Conservation (phyloP, 2,113 vertebrate species). For the Muntiacus reevesi region DNA sequence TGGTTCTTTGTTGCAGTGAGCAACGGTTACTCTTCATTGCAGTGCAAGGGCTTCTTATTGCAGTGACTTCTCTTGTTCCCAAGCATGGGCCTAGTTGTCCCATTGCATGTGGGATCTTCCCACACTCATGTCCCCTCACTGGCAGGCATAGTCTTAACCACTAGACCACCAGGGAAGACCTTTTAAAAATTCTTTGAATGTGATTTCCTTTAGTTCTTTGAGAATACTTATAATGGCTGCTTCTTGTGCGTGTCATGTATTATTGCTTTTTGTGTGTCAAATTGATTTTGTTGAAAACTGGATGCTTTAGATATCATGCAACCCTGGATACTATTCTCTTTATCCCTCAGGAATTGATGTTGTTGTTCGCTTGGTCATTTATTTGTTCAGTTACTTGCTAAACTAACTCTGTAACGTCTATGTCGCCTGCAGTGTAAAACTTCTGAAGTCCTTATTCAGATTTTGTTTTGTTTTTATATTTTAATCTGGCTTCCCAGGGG, state of each 20-base stretch:
- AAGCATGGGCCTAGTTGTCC: background rate
- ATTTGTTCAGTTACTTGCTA: background rate
- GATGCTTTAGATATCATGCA: background rate
- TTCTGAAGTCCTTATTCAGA: background rate
- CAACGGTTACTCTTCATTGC: fast-evolving
- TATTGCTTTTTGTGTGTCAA: background rate
- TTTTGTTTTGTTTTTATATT: background rate
- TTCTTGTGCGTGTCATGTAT: background rate
- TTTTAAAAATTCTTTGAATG: background rate
- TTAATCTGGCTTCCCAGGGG: background rate
- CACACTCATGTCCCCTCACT: background rate
- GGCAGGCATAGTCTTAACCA: background rate
- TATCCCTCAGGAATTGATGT: background rate
- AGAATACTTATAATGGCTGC: background rate
- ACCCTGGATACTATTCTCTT: background rate
- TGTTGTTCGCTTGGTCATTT: background rate
- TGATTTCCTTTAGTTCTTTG: background rate
- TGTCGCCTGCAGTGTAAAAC: background rate
- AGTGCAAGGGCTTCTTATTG: background rate
- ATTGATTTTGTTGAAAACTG: background rate
- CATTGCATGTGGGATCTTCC: background rate
- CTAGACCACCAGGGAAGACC: background rate
- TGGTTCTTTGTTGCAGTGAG: background rate
- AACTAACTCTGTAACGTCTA: background rate
- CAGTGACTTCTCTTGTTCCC: background rate